Evolutionary conservation across 2,888 invertebrate genomes (phyloP).

Genomic region (Xestoiulus laeticollis): DNA sequence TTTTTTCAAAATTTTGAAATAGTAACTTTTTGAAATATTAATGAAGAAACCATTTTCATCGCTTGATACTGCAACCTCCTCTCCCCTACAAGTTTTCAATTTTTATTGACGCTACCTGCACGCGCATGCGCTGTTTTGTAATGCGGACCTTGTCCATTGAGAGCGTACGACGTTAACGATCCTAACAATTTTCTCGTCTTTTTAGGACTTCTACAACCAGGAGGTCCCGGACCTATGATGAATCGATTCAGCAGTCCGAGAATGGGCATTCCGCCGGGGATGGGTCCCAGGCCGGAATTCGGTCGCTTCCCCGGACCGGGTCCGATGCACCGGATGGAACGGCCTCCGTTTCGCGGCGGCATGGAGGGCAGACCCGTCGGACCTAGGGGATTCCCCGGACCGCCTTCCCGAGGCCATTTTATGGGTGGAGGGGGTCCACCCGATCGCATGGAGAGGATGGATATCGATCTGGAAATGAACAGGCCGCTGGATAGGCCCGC

Average conservation of each 20-base stretch:
- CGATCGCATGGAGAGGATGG: neutral
- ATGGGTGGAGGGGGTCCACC: neutral
- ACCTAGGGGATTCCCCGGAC: neutral
- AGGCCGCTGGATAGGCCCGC: neutral
- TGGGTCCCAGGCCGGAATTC: slow-evolving; percentile 53
- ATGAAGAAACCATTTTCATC: too few relatives aligned
- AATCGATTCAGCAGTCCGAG: slow-evolving; percentile 45
- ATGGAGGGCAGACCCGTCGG: neutral
- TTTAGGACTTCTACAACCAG: neutral
- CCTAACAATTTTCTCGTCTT: neutral
- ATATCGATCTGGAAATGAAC: neutral
- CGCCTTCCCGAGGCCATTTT: slow-evolving; percentile 9
- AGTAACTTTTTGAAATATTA: too few relatives aligned
- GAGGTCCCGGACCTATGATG: neutral
- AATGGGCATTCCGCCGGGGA: slow-evolving; percentile 50
- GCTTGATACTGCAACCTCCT: too few relatives aligned
- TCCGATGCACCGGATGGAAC: slow-evolving; percentile 10
- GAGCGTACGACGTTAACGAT: neutral
- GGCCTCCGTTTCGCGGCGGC: slow-evolving; percentile 34
- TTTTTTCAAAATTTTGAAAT: too few relatives aligned
- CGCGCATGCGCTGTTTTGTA: too few relatives aligned
- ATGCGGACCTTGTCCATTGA: too few relatives aligned
- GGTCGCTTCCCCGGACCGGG: slow-evolving; percentile 50
- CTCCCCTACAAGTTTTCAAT: too few relatives aligned
- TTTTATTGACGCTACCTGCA: too few relatives aligned